Conservation (phyloP, 1,140 invertebrate genomes). For the Nebria ingens region DNA sequence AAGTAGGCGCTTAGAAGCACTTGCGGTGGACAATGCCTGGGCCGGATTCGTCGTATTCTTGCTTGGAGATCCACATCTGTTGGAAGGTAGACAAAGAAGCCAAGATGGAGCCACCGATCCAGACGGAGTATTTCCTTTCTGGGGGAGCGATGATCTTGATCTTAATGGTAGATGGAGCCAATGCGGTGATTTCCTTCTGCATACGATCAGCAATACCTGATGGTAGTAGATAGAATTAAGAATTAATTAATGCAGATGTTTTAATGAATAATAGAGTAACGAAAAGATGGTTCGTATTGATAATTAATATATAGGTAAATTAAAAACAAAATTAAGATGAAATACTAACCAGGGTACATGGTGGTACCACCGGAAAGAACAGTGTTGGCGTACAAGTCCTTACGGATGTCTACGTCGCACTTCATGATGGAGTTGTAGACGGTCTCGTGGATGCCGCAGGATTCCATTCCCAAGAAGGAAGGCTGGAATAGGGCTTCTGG, state of each 20-base stretch:
- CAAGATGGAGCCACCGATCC: slow-evolving; percentile 80
- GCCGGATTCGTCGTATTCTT: slow-evolving; percentile 91
- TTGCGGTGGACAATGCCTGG: slow-evolving; percentile 91
- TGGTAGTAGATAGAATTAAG: neutral
- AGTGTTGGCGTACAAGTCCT: slow-evolving; percentile 93
- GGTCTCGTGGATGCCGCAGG: slow-evolving; percentile 88
- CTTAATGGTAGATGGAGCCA: slow-evolving; percentile 83
- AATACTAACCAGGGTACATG: slow-evolving; percentile 85
- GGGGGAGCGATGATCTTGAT: slow-evolving; percentile 91
- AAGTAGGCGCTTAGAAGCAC: slow-evolving; percentile 68
- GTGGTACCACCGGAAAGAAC: slow-evolving; percentile 93
- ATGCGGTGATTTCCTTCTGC: slow-evolving; percentile 79
- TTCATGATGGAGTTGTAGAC: slow-evolving; percentile 97
- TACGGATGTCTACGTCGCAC: slow-evolving; percentile 88
- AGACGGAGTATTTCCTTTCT: slow-evolving; percentile 85
- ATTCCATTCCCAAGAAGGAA: slow-evolving; percentile 92
- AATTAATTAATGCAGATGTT: neutral
- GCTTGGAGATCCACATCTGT: slow-evolving; percentile 93
- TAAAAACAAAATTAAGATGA: slow-evolving; percentile 32
- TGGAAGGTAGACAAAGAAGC: slow-evolving; percentile 83
- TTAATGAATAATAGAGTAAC: neutral
- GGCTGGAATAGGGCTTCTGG: slow-evolving; percentile 95
- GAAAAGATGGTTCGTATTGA: neutral
- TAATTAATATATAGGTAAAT: neutral
- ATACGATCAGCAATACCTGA: slow-evolving; percentile 57